Evolutionary conservation across 2,888 invertebrate species (phyloP).

Genomic region (Lasiommata megera): DNA sequence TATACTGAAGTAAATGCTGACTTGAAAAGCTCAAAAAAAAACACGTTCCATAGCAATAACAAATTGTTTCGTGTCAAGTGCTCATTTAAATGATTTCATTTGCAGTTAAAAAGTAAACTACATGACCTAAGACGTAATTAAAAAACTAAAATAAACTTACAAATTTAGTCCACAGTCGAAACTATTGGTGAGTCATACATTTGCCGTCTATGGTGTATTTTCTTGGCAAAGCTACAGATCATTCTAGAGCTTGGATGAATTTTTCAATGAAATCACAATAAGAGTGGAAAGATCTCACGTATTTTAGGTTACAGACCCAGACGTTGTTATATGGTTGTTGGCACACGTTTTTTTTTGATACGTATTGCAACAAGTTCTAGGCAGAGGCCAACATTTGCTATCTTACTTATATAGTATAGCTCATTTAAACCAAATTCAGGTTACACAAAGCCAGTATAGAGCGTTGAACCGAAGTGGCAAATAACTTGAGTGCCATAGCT

Average conservation of each 20-base stretch:
- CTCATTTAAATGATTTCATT: neutral
- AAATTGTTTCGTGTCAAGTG: neutral
- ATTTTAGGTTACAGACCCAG: neutral
- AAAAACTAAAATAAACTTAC: neutral
- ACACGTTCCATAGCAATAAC: too few relatives aligned
- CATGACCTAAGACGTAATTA: neutral
- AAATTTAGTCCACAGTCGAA: neutral
- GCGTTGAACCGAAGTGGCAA: too few relatives aligned
- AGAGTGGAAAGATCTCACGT: neutral
- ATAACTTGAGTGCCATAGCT: too few relatives aligned
- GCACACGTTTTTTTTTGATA: neutral
- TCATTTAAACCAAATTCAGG: too few relatives aligned
- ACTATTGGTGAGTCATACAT: neutral
- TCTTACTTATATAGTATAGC: neutral
- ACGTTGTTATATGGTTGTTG: slow-evolving; percentile 1
- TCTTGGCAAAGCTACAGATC: slow-evolving; percentile 18
- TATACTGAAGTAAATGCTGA: too few relatives aligned
- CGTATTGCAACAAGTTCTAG: neutral
- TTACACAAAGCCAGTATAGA: too few relatives aligned
- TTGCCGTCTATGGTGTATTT: neutral
- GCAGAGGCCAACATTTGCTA: neutral
- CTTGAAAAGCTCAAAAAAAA: too few relatives aligned
- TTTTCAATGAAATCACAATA: slow-evolving; percentile 11
- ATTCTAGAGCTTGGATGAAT: slow-evolving; percentile 1
- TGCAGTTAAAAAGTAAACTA: neutral